These are phyloP conservation scores for Pseudochromis fuscus DNA, from an alignment of 2,797 vertebrate species.

Conservation along the genomic window DNA sequence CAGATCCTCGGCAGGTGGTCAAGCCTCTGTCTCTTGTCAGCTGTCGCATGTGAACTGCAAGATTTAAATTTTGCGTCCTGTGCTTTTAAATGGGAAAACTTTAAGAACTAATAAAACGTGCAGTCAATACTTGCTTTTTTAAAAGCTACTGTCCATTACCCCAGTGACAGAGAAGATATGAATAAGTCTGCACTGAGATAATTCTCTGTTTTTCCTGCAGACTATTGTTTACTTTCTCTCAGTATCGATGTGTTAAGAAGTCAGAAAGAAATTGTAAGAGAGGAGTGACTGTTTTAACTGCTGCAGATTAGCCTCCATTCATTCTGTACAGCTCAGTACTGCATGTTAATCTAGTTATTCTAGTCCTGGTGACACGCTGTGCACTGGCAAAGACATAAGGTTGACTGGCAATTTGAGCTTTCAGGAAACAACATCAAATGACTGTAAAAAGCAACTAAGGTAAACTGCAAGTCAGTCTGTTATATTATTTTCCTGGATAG, in stretches of 20 bases:
- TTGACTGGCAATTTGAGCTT: constrained; percentile 1
- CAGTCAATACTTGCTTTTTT: constrained; percentile 16
- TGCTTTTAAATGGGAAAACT: not conserved
- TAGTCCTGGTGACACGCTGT: constrained; percentile 62
- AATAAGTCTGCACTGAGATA: not conserved
- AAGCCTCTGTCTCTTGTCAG: constrained; percentile 26
- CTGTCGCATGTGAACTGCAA: constrained; percentile 8
- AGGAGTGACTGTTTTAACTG: constrained; percentile 52
- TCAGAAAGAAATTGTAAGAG: not conserved
- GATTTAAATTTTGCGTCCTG: not conserved
- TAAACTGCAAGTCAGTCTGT: not conserved
- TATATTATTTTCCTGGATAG: constrained; percentile 7
- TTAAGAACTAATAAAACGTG: not conserved
- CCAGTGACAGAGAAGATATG: not conserved
- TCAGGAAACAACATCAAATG: constrained; percentile 7
- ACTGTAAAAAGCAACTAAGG: not conserved
- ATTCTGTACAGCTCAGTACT: constrained; percentile 51
- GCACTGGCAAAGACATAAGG: constrained; percentile 20
- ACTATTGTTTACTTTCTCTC: constrained; percentile 3
- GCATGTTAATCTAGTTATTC: constrained; percentile 80
- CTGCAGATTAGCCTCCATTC: constrained; percentile 72
- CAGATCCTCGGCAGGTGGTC: constrained; percentile 63
- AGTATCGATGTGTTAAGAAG: constrained; percentile 11
- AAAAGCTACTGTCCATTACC: not conserved
- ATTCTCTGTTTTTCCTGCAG: not conserved